Percentiles rank a stretch among this genome's conserved stretches.
These are phyloP conservation scores for Cantharis rustica DNA, from an alignment of 2,888 invertebrate genomes.

Conservation along the genomic window DNA sequence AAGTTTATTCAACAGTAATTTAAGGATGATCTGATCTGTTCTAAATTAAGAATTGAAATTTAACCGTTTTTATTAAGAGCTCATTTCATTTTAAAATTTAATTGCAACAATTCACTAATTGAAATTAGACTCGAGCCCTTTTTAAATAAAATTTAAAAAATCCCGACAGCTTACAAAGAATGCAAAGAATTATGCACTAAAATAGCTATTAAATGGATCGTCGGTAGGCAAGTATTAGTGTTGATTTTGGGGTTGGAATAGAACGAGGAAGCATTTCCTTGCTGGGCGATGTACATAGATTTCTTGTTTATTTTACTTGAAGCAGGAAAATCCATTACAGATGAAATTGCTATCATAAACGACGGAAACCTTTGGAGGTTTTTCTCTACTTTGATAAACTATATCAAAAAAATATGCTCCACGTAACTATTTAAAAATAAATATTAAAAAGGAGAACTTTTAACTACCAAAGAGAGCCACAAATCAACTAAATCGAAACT, in stretches of 20 bases:
- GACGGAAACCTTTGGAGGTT: not conserved
- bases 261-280: conserved; percentile 41
- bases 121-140: not conserved
- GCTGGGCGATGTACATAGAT: conserved; percentile 30
- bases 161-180: not conserved
- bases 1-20: not conserved
- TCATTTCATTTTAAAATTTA: not conserved
- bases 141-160: not conserved
- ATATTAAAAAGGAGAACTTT: not conserved
- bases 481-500: not conserved
- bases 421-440: not conserved
- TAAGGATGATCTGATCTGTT: not conserved
- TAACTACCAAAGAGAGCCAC: not conserved
- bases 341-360: not conserved
- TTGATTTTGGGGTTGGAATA: conserved; percentile 39
- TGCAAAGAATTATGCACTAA: not conserved
- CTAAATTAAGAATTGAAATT: not conserved
- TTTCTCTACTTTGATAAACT: not conserved
- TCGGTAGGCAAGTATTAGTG: conserved; percentile 29
- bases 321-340: conserved; percentile 9
- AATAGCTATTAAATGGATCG: conserved; percentile 22
- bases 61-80: not conserved
- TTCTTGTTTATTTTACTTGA: conserved; percentile 14
- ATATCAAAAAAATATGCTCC: not conserved
- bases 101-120: not conserved